phyloP scores from a whole-genome alignment of 2,888 invertebrate genomes.

The Troides oblongomaculatus region DNA sequence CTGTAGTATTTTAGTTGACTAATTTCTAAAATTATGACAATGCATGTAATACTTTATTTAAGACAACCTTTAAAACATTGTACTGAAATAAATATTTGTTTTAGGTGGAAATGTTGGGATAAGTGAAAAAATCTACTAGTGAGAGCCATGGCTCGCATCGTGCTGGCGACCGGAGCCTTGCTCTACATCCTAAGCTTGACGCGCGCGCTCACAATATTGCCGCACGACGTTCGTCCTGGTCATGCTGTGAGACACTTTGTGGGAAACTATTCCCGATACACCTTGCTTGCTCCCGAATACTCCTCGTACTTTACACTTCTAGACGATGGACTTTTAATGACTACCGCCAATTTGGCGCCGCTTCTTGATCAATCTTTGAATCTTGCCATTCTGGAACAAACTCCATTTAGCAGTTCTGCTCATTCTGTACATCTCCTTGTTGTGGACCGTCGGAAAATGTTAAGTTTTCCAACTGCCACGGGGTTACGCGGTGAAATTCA shows the following conservation, averaged over 20 bases:
- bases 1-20: neutral
- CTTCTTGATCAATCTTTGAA: constrained; percentile 90
- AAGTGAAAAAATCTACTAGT: constrained; percentile 43
- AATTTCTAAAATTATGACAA: neutral
- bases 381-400: constrained; percentile 89
- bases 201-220: constrained; percentile 83
- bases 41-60: neutral
- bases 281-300: constrained; percentile 87
- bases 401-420: constrained; percentile 88
- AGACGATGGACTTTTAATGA: constrained; percentile 94
- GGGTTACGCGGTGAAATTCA: constrained; percentile 84
- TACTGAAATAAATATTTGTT: constrained; percentile 26
- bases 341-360: constrained; percentile 90
- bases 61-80: neutral
- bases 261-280: constrained; percentile 76
- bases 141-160: constrained; percentile 62
- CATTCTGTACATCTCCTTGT: constrained; percentile 91
- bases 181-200: constrained; percentile 61
- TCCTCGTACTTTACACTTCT: constrained; percentile 93
- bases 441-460: constrained; percentile 89
- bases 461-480: constrained; percentile 85
- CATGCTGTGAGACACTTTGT: constrained; percentile 91
- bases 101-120: constrained; percentile 71
- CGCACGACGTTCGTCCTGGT: constrained; percentile 94
- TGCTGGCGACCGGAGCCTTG: constrained; percentile 66